Conservation (phyloP, 2,888 invertebrate species). For the Platerodrilus igneus region DNA sequence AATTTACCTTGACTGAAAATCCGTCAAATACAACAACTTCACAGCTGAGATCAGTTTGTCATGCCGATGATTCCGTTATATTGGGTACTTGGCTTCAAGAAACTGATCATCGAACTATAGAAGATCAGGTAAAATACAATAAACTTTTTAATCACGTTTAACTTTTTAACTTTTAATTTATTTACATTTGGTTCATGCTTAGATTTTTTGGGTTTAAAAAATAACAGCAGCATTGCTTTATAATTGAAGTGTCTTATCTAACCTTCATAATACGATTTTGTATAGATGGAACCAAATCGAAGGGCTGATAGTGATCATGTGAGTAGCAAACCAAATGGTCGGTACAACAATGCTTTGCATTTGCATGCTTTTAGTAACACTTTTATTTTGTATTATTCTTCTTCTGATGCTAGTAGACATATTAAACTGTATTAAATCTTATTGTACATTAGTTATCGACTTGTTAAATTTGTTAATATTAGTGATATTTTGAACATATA, state of each 20-base stretch:
- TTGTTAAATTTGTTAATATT: no score
- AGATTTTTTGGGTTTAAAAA: slow-evolving; percentile 1
- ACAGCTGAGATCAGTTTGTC: slow-evolving; percentile 74
- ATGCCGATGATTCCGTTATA: slow-evolving; percentile 85
- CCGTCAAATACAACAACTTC: slow-evolving; percentile 88
- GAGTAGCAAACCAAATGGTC: slow-evolving; percentile 53
- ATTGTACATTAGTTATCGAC: no score
- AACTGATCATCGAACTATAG: slow-evolving; percentile 92
- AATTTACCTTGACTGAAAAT: slow-evolving; percentile 92
- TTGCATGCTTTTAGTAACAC: slow-evolving; percentile 1
- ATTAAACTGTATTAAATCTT: no score
- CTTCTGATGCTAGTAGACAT: no score
- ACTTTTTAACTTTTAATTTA: slow-evolving; percentile 8
- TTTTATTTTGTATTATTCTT: no score
- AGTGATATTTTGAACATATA: not conserved
- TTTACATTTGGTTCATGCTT: slow-evolving; percentile 2
- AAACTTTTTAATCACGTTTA: slow-evolving; percentile 12
- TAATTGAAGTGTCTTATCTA: no score
- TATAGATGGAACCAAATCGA: slow-evolving; percentile 80
- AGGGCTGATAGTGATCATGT: slow-evolving; percentile 76
- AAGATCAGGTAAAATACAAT: slow-evolving; percentile 76
- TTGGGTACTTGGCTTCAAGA: slow-evolving; percentile 94
- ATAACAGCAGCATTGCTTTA: no score
- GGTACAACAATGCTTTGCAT: slow-evolving; percentile 1
- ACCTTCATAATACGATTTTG: slow-evolving; percentile 34